These are phyloP conservation scores for Lindbergichthys nudifrons DNA, from an alignment of 2,797 vertebrate species.

Conservation along the genomic window DNA sequence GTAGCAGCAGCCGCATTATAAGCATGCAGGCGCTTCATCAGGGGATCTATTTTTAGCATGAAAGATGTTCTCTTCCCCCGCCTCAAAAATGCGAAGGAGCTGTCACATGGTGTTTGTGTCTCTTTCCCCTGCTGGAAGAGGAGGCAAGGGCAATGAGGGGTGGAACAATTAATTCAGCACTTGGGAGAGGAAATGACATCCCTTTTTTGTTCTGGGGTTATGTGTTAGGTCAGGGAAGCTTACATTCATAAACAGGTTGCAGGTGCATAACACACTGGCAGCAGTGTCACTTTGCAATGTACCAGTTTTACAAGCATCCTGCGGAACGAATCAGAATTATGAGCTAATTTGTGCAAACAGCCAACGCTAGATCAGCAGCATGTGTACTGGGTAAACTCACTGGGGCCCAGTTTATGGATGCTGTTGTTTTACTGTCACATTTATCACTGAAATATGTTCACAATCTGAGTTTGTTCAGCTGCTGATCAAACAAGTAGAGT, in stretches of 20 bases:
- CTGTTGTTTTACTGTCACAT: conserved; percentile 10
- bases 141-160: conserved; percentile 16
- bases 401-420: conserved; percentile 15
- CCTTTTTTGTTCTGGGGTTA: conserved; percentile 7
- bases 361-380: conserved; percentile 4
- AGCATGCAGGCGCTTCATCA: conserved; percentile 57
- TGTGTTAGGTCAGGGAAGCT: conserved; percentile 6
- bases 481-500: conserved; percentile 32
- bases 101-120: conserved; percentile 33
- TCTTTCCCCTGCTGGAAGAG: conserved; percentile 30
- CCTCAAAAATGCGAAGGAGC: conserved; percentile 20
- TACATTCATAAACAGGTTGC: neutral
- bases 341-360: conserved; percentile 17
- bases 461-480: conserved; percentile 45
- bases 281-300: neutral
- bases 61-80: conserved; percentile 41
- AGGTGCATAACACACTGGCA: neutral
- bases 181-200: neutral
- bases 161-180: conserved; percentile 2
- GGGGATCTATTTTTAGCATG: conserved; percentile 71
- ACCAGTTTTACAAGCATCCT: conserved; percentile 17
- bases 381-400: conserved; percentile 28
- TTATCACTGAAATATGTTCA: conserved; percentile 7
- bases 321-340: neutral
- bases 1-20: conserved; percentile 37